These are phyloP conservation scores for Climacteris rufus DNA, from an alignment of 2,113 vertebrate genomes.

Conservation along the genomic window DNA sequence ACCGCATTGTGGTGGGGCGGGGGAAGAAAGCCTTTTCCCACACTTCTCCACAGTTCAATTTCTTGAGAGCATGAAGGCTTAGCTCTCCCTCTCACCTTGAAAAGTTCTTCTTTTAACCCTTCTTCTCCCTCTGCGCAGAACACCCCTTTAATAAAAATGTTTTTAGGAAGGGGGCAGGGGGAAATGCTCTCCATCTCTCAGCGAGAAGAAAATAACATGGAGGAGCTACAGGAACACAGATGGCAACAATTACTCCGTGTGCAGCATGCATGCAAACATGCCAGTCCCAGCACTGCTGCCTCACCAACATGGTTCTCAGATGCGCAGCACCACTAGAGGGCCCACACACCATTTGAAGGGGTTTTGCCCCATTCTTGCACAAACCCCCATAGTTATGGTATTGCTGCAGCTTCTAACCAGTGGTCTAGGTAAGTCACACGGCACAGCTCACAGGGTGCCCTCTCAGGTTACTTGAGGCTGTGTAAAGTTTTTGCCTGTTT, in stretches of 20 bases:
- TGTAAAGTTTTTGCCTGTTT: neutral
- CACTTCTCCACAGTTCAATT: neutral
- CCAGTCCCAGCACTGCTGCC: neutral
- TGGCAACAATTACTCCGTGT: neutral
- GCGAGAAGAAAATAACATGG: neutral
- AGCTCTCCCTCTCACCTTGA: neutral
- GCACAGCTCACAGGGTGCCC: neutral
- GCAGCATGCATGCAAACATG: accelerated
- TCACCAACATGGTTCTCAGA: neutral
- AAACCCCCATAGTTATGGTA: accelerated
- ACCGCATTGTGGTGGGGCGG: accelerated
- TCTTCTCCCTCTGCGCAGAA: neutral
- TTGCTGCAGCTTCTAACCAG: neutral
- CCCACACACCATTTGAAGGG: neutral
- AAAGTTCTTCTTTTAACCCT: constrained; percentile 42
- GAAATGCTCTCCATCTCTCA: neutral
- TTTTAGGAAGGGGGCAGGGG: neutral
- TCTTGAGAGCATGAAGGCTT: neutral
- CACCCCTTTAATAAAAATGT: neutral
- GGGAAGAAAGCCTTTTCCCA: neutral
- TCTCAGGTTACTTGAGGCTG: neutral
- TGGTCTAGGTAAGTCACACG: neutral
- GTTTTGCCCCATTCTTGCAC: neutral
- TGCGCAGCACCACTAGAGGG: neutral
- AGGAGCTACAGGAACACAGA: neutral